These are phyloP conservation scores for Rhopilema esculentum DNA, from an alignment of 30 jellyfish, hydroid and myxozoan genomes.

Conservation along the genomic window DNA sequence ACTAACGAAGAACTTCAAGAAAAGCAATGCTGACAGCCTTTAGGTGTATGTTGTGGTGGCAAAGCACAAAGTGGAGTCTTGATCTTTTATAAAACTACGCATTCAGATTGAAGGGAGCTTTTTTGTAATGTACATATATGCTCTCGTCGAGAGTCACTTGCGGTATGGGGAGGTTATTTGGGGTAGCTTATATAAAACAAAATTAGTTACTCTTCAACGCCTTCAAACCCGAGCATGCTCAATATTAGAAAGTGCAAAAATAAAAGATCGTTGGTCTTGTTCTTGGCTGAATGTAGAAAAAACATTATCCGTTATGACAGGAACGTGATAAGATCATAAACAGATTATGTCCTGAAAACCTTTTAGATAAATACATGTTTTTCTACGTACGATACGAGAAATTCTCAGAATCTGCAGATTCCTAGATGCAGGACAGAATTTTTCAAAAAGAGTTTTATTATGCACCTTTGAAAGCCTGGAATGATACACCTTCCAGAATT, in stretches of 20 bases:
- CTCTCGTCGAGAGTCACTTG: slow-evolving; percentile 16
- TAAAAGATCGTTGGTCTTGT: slow-evolving; percentile 23
- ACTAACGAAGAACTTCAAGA: no score
- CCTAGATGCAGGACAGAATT: slow-evolving; percentile 7
- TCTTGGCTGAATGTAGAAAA: slow-evolving; percentile 23
- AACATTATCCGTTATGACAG: neutral
- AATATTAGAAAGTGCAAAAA: neutral
- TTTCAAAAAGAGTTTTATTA: neutral
- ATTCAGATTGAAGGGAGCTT: no score
- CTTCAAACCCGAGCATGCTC: slow-evolving; percentile 18
- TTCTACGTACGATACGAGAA: neutral
- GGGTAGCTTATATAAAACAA: slow-evolving; percentile 11
- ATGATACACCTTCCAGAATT: slow-evolving; percentile 1
- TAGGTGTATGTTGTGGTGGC: no score
- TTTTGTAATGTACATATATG: neutral
- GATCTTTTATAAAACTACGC: no score
- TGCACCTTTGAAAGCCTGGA: slow-evolving; percentile 4
- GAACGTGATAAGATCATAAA: slow-evolving; percentile 3
- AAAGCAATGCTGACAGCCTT: no score
- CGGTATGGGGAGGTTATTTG: slow-evolving; percentile 24
- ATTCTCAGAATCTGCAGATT: slow-evolving; percentile 1
- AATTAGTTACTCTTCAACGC: neutral
- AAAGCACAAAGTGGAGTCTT: no score
- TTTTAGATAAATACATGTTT: neutral
- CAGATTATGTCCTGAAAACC: slow-evolving; percentile 12